Percentiles rank a stretch among this genome's conserved stretches.
Conservation (phyloP, 2,113 vertebrate genomes). For the Tiliqua scincoides region DNA sequence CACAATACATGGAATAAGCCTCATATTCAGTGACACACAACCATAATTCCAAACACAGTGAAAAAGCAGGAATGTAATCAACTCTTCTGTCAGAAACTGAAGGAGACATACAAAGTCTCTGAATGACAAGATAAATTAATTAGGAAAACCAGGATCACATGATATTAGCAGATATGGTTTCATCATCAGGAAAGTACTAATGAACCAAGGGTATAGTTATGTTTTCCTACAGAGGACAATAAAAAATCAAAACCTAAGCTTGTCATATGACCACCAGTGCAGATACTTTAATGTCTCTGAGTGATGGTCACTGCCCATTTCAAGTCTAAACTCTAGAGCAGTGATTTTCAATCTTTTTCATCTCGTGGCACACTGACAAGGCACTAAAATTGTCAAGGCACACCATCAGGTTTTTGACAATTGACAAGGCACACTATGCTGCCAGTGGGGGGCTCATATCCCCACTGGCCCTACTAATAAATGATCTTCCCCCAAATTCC, state of each 20-base stretch:
- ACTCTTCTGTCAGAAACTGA: background rate
- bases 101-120: background rate
- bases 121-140: rapidly evolving
- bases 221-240: background rate
- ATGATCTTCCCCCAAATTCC: too few species aligned
- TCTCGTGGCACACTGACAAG: too few species aligned
- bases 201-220: too few species aligned
- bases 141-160: background rate
- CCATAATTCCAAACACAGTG: background rate
- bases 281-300: background rate
- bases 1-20: background rate
- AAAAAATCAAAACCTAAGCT: background rate
- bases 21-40: background rate
- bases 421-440: too few species aligned
- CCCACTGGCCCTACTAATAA: too few species aligned
- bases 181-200: background rate
- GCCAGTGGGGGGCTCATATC: too few species aligned
- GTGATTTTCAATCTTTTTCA: too few species aligned
- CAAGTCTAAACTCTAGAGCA: background rate
- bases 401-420: too few species aligned
- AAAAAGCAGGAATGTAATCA: background rate
- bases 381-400: too few species aligned
- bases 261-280: background rate
- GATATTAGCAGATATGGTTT: background rate
- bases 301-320: background rate